phyloP scores from a whole-genome alignment of 2,113 vertebrate species.

The Heterotilapia buettikoferi region DNA sequence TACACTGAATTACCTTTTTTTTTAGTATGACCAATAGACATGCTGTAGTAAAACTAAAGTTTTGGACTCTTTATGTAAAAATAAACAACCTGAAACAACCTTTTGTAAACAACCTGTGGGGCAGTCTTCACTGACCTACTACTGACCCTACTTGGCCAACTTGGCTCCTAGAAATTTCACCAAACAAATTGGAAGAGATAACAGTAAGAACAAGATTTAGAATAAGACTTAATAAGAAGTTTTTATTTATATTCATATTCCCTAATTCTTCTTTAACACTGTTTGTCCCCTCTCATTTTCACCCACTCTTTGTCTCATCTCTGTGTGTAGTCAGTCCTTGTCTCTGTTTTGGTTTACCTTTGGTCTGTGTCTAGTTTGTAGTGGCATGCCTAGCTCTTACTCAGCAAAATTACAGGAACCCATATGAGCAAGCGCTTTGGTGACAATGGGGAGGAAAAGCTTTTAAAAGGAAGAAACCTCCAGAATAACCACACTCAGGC shows the following conservation, averaged over 20 bases:
- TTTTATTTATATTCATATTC: neutral
- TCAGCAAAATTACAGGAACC: neutral
- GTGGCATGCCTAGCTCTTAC: neutral
- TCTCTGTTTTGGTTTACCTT: neutral
- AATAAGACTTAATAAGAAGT: neutral
- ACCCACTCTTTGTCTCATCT: neutral
- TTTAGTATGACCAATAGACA: neutral
- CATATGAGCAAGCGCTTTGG: neutral
- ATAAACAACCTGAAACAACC: neutral
- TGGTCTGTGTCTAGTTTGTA: neutral
- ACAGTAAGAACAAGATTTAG: neutral
- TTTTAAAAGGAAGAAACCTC: neutral
- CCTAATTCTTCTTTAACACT: neutral
- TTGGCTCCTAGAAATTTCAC: neutral
- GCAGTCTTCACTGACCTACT: neutral
- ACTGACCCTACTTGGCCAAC: neutral
- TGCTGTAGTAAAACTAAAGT: neutral
- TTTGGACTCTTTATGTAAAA: neutral
- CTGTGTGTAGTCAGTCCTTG: neutral
- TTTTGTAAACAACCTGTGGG: neutral
- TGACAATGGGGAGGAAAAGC: neutral
- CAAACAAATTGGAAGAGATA: neutral
- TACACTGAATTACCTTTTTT: neutral
- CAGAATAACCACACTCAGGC: neutral
- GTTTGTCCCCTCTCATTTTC: neutral